A percentile compares a stretch with the other conserved stretches of the same genome.
These are phyloP conservation scores for Melanotaenia maccullochi DNA, from an alignment of 2,797 vertebrate species.

Conservation along the genomic window DNA sequence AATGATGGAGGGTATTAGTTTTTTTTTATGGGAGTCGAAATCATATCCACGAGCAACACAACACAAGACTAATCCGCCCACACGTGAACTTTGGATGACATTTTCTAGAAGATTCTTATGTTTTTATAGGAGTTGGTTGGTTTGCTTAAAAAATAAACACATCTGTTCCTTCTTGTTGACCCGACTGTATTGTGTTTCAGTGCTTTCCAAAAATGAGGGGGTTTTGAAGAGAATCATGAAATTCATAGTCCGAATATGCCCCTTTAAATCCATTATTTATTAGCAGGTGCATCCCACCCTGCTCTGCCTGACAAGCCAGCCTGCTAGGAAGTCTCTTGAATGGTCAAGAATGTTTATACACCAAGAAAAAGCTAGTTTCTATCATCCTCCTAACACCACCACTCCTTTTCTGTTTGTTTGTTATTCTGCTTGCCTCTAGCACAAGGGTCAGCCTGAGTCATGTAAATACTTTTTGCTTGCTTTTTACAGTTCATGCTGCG, in stretches of 20 bases:
- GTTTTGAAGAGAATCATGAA: conserved; percentile 19
- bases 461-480: conserved; percentile 59
- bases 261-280: conserved; percentile 17
- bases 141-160: conserved; percentile 20
- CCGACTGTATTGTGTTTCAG: conserved; percentile 19
- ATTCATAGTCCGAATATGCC: conserved; percentile 16
- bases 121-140: conserved; percentile 5
- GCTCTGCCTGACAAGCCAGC: conserved; percentile 7
- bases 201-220: conserved; percentile 6
- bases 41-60: background rate
- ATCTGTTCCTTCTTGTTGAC: conserved; percentile 3
- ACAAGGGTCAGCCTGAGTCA: conserved; percentile 57
- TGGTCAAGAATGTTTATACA: conserved; percentile 40
- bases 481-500: conserved; percentile 39
- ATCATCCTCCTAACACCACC: conserved; percentile 18
- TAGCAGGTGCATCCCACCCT: conserved; percentile 18
- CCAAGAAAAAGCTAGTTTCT: conserved; percentile 38
- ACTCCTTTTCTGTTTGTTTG: conserved; percentile 55
- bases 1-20: background rate
- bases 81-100: conserved; percentile 20
- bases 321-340: conserved; percentile 8
- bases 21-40: no score
- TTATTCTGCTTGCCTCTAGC: conserved; percentile 45
- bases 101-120: conserved; percentile 5
- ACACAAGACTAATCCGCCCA: conserved; percentile 22